Evolutionary conservation across 2,797 vertebrate genomes (phyloP), one percentile per base, ranked within the genome.

Genomic region (Coracias cyanogaster): DNA sequence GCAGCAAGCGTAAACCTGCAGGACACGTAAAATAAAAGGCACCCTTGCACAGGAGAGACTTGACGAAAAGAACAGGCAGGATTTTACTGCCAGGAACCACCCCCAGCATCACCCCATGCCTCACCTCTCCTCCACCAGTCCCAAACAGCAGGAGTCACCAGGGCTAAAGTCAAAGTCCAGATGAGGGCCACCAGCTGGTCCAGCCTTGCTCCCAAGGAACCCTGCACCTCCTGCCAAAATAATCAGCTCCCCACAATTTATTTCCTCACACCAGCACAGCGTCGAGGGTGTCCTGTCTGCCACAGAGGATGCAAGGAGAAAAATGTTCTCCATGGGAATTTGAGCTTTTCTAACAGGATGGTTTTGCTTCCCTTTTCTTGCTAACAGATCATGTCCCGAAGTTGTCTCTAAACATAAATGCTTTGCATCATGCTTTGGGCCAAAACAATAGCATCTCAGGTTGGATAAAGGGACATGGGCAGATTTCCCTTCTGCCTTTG

Each of bases 301-400:
- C 65, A 21, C 33, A 17, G 33, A 54, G 24, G 18, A 48, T 46
- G 33, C 9, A 39, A 26, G 35, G 39, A 58, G 24, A 35, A 62
- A 78, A 84, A 55, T 2, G 2, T 24, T 79, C 78, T 80, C 2
- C 1, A 2, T 26, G 46, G 39, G 57, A 64, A 66, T 48, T 10
- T 12, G 35, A 78, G 22, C 16, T 92, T 51, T 60, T 19, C 29
- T 28, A n/a, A 29, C 64, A 11, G 89, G 43, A 14, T 29, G 51
- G 49, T 29, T 92, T 61, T 67, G 10, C n/a, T 39, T 54, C 72
- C 29, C 16, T 51, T 83, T 66, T 48, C 16, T 52, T 16, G 16
- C 19, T 5, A 31, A 4, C 21, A 62, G 67, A 5, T 7, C 4
- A 33, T 0, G 1, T 48, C 69, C 43, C 2, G 4, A 1, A 8